Evolutionary conservation across 1,140 invertebrate species (phyloP).

Genomic region (Drosophila ironensis): DNA sequence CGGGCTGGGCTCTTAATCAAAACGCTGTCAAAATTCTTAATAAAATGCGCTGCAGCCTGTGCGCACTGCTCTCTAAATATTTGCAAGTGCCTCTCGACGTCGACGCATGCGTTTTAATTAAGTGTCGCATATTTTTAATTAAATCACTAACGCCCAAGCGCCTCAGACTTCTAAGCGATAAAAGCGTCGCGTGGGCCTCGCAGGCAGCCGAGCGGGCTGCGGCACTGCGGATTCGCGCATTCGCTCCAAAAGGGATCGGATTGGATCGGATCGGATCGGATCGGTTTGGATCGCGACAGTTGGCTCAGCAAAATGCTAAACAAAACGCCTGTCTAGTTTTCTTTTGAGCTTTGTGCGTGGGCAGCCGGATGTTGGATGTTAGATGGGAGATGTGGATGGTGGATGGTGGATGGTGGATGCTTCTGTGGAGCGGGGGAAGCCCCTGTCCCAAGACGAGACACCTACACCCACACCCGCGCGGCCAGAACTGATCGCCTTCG

Average conservation of each 20-base stretch:
- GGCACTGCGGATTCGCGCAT: background rate
- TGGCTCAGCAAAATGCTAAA: constrained; percentile 33
- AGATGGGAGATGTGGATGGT: too few species aligned
- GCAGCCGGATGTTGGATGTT: constrained; percentile 37
- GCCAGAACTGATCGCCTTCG: constrained; percentile 11
- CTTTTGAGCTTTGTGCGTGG: constrained; percentile 17
- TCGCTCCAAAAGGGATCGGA: constrained; percentile 20
- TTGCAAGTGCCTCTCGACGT: constrained; percentile 45
- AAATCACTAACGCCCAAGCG: constrained; percentile 64
- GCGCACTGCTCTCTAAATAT: constrained; percentile 25
- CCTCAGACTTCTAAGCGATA: constrained; percentile 39
- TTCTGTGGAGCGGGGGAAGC: constrained; percentile 10
- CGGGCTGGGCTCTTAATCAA: constrained; percentile 62
- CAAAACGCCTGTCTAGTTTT: constrained; percentile 27
- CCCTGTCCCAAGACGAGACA: background rate
- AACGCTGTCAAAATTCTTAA: constrained; percentile 75
- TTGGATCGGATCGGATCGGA: too few species aligned
- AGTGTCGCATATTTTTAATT: constrained; percentile 73
- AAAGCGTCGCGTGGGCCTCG: constrained; percentile 44
- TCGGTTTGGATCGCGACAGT: too few species aligned
- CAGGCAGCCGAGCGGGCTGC: too few species aligned
- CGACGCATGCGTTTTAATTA: constrained; percentile 69
- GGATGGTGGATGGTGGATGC: too few species aligned
- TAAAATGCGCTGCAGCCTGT: constrained; percentile 48
- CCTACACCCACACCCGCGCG: constrained; percentile 12